Base-by-base conservation (phyloP, 2,797 vertebrate genomes). In the Gambelia wislizenii region DNA sequence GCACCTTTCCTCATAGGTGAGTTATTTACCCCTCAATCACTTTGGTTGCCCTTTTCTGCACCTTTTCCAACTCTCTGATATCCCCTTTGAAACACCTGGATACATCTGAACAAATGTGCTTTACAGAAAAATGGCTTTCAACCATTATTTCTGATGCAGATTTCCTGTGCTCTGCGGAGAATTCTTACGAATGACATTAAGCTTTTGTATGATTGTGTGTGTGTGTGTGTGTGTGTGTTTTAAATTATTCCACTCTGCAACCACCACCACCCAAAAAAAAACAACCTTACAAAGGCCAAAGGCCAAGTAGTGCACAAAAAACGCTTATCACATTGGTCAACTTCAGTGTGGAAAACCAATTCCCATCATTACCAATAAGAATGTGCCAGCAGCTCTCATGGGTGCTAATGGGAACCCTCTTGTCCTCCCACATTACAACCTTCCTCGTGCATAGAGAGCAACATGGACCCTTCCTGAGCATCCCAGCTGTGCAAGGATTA, bases 401-500 rank as follows among this genome's bases (percentile, higher is more conserved):
- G 44, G 82, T 18, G 30, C 70, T 85, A 87, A 90, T 85, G 39
- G 86, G 69, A 67, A 81, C 54, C 27, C 22, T 39, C 36, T 39
- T 4, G 12, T 36, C 56, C 81, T 78, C 86, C 25, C 12, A 44
- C 1, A 2, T 16, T n/a, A 69, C 82, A 84, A 83, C 85, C 89
- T 79, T 64, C 6, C 44, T 74, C 47, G 22, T 61, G 61, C 67
- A 80, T n/a, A 25, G 75, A 87, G 12, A 25, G 47, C 54, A 42
- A 80, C 3, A 1, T 36, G 78, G 69, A 59, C 39, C 70, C 77
- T 81, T 85, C 49, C 83, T 44, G 56, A 76, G 76, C 56, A 81
- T 82, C 89, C 83, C 86, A 91, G 78, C 61, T 85, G 83, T 39
- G 82, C 76, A 25, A 12, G 22, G 67, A 91, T 88, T 88, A 88